phyloP scores from a whole-genome alignment of 2,888 invertebrate genomes.

The Perdita meconis region DNA sequence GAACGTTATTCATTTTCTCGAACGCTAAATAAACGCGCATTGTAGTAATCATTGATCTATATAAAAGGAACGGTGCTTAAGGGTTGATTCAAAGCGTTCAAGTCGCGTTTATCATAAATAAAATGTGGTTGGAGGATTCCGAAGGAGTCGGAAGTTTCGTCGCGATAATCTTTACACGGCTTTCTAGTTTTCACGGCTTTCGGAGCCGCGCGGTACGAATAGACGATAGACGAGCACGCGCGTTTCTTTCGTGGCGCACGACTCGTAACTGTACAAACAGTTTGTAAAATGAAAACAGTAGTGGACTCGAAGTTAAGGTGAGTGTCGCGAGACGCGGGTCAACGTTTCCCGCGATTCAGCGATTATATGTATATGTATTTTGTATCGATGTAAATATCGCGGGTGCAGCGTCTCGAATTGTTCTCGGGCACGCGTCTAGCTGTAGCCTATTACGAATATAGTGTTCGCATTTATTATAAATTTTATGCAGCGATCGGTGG shows the following conservation, averaged over 20 bases:
- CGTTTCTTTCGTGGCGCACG: conserved; percentile 3
- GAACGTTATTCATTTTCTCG: not conserved
- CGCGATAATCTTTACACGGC: too few relatives aligned
- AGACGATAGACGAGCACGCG: conserved; percentile 3
- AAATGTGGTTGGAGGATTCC: too few relatives aligned
- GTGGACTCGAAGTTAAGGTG: too few relatives aligned
- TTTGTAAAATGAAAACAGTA: too few relatives aligned
- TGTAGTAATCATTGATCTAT: not conserved
- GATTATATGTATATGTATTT: not conserved
- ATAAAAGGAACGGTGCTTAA: conserved; percentile 30
- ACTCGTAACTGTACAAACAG: too few relatives aligned
- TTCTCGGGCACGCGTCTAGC: conserved; percentile 40
- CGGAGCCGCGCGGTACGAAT: not conserved
- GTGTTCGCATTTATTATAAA: conserved; percentile 80
- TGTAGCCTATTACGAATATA: conserved; percentile 71
- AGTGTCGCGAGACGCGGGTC: conserved; percentile 9
- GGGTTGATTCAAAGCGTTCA: conserved; percentile 15
- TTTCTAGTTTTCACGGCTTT: conserved; percentile 68
- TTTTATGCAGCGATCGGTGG: conserved; percentile 69
- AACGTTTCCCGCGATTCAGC: conserved; percentile 10
- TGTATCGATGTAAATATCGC: conserved; percentile 55
- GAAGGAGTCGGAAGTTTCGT: not conserved
- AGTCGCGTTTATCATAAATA: too few relatives aligned
- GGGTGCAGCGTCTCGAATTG: conserved; percentile 33
- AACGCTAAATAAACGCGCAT: not conserved